Evolutionary conservation across 2,797 vertebrate species (phyloP), one percentile per base, ranked within the genome.

Genomic region (Gymnothorax javanicus): DNA sequence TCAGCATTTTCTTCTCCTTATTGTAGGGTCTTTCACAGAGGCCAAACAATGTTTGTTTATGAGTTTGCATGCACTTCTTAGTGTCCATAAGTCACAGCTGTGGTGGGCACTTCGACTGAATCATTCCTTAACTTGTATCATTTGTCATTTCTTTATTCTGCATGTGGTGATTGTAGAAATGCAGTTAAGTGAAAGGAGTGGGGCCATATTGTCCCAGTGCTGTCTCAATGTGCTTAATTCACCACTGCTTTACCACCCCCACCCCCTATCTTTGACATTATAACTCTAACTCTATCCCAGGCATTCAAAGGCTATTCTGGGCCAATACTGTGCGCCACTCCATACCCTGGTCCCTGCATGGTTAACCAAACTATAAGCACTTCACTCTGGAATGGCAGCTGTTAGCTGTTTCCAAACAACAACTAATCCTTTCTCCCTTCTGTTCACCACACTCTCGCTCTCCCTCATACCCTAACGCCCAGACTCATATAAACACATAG

Each of bases 301-400:
- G 67, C 9, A 56, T n/a, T 12, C 59, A 67, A 58, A 52, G 85
- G 43, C 25, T 84, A 84, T 84, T 60, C 43, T 71, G 50, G 43
- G 43, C 50, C 64, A n/a, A 58, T 54, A n/a, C 27, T 33, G 85
- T 62, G n/a, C 77, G 56, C 77, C 13, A n/a, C 12, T 52, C 50
- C 23, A 57, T 52, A 33, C n/a, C 62, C 6, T 1, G 59, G 43
- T 64, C 25, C 60, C 7, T 64, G 43, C 50, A 25, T 79, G 75
- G 23, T 62, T 86, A 64, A 67, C 27, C 33, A 64, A 62, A 64
- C 83, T 43, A 84, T 84, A 86, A 86, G 67, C 77, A 82, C 60
- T 69, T 56, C 84, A 79, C 79, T 82, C 59, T 82, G 81, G 77
- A 83, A 83, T 83, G 62, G 11, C 79, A 86, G 86, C 86, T 83